A percentile compares a stretch with the other conserved stretches of the same genome.
Evolutionary conservation across 2,888 invertebrate genomes (phyloP).

Genomic region (Apoda limacodes): DNA sequence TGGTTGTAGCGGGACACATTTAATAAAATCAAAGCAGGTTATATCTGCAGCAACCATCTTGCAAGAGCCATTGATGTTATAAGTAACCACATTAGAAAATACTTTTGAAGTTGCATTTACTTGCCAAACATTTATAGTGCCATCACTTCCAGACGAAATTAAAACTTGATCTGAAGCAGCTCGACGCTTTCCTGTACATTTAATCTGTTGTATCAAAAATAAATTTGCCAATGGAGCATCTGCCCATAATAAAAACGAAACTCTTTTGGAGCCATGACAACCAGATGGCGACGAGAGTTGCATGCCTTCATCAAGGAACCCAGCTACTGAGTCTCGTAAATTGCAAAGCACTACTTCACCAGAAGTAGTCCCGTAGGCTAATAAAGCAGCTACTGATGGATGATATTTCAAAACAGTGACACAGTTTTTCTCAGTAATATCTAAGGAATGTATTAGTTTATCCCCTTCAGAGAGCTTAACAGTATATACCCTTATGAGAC

Average conservation of each 20-base stretch:
- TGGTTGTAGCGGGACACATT: constrained; percentile 33
- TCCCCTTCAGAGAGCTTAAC: constrained; percentile 60
- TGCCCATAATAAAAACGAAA: constrained; percentile 43
- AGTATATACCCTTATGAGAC: constrained; percentile 42
- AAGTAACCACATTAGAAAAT: constrained; percentile 40
- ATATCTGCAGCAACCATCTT: constrained; percentile 36
- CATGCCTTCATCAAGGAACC: constrained; percentile 24
- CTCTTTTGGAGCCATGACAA: constrained; percentile 40
- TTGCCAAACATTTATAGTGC: constrained; percentile 46
- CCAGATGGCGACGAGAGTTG: constrained; percentile 38
- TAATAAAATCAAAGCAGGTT: constrained; percentile 50
- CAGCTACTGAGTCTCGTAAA: constrained; percentile 25
- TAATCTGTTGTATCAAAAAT: constrained; percentile 40
- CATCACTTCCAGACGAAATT: constrained; percentile 22
- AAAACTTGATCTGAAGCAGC: constrained; percentile 40
- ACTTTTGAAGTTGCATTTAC: constrained; percentile 37
- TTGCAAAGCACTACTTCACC: constrained; percentile 52
- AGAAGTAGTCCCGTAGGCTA: constrained; percentile 48
- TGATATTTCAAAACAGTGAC: constrained; percentile 44
- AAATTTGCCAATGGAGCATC: constrained; percentile 34
- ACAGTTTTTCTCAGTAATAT: constrained; percentile 48
- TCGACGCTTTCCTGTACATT: constrained; percentile 38
- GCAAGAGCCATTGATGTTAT: constrained; percentile 33
- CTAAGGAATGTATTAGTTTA: constrained; percentile 33
- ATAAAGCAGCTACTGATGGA: constrained; percentile 34